These are phyloP conservation scores for Plutomurus gul DNA, from an alignment of 1,140 invertebrate genomes.

Conservation along the genomic window DNA sequence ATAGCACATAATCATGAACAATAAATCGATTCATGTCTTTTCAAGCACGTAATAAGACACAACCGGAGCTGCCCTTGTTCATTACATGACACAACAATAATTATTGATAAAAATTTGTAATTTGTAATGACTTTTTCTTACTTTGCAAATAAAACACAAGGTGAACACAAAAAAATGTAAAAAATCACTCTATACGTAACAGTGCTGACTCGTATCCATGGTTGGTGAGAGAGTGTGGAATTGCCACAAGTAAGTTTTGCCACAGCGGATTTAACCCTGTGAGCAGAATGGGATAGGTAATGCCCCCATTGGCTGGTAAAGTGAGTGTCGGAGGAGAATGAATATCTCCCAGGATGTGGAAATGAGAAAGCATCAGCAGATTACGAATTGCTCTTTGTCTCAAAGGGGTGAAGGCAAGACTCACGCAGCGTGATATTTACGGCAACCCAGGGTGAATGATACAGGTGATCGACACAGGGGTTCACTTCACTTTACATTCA, in stretches of 20 bases:
- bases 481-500: slow-evolving; percentile 41
- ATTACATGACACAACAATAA: slow-evolving; percentile 14
- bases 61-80: slow-evolving; percentile 16
- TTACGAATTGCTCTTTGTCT: slow-evolving; percentile 49
- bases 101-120: not conserved
- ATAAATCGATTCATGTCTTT: slow-evolving; percentile 38
- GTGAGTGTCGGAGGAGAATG: not conserved
- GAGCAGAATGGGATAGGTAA: not conserved
- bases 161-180: not conserved
- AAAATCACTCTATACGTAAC: no score
- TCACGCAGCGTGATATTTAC: slow-evolving; percentile 53
- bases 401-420: slow-evolving; percentile 52
- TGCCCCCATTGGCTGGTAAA: not conserved
- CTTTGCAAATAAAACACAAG: not conserved
- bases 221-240: not conserved
- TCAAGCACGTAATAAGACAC: not conserved
- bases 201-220: no score
- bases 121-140: not conserved
- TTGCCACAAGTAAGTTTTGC: not conserved
- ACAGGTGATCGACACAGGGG: slow-evolving; percentile 48
- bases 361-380: slow-evolving; percentile 48
- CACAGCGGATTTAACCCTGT: not conserved
- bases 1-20: slow-evolving; percentile 1
- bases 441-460: slow-evolving; percentile 48
- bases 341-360: slow-evolving; percentile 45